Base-by-base conservation (phyloP, 2,113 vertebrate species). In the Odobenus rosmarus region DNA sequence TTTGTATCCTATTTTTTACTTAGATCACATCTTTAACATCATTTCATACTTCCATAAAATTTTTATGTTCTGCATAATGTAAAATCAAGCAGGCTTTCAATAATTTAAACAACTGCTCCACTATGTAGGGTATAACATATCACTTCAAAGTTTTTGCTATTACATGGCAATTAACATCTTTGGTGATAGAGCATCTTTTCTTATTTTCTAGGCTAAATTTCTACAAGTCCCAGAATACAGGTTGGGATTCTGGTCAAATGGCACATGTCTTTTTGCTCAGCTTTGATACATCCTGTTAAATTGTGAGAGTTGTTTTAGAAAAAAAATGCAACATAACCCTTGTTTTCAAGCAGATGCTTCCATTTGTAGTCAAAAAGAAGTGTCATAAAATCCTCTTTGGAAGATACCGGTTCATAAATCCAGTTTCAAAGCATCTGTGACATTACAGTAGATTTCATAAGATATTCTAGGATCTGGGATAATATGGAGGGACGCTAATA, bases 381-480 rank as follows among this genome's bases (percentile, higher is more conserved):
- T 12, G 15, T 61, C 84, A 69, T 13, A 49, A 62, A 51, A 87
- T 39, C 4, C 16, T 64, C 72, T 46, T 64, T 31, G 61, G 86
- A 86, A 64, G 49, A 39, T 10, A 88, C 5, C 28, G 33, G 28
- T 26, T 93, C 53, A 16, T 33, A 80, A 80, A 9, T 39, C 46
- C 33, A 92, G 55, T 95, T 93, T 85, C 93, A 97, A 89, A 80
- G 42, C 53, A 53, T 24, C 53, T 33, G 46, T 80, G 77, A 67
- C n/a, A 85, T 71, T 49, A 85, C 19, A 53, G 4, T 31, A 89
- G 59, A 62, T 51, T 88, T 74, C 53, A 72, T 21, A 86, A 97
- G 55, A 67, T 42, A 90, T 59, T 67, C 26, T 59, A 67, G 46
- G 42, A 82, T 82, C 26, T 93, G 64, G 55, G 23, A 16, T 13